Conservation (phyloP, 2,113 vertebrate species). For the Raja brachyura region DNA sequence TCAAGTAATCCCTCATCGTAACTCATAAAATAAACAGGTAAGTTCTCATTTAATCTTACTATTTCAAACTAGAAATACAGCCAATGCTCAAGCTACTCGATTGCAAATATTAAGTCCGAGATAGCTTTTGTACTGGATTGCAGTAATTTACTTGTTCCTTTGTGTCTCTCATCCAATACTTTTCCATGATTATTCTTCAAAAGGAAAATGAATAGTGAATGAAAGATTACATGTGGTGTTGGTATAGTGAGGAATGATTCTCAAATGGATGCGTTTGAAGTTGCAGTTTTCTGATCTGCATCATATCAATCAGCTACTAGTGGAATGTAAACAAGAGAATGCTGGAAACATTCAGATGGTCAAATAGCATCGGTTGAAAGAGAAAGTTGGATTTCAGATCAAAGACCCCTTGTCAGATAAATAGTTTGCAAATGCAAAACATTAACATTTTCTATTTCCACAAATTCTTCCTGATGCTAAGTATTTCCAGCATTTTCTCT, state of each 20-base stretch:
- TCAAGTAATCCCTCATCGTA: too few relatives aligned
- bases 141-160: constrained; percentile 55
- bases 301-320: constrained; percentile 56
- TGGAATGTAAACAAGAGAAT: too few relatives aligned
- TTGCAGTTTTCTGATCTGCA: constrained; percentile 56
- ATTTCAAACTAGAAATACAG: constrained; percentile 65
- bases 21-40: too few relatives aligned
- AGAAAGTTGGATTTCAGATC: too few relatives aligned
- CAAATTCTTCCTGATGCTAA: too few relatives aligned
- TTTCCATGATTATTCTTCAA: constrained; percentile 48
- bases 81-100: constrained; percentile 67
- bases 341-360: too few relatives aligned
- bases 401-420: too few relatives aligned
- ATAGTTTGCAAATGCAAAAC: too few relatives aligned
- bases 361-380: too few relatives aligned
- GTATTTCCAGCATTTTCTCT: too few relatives aligned
- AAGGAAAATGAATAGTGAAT: constrained; percentile 58
- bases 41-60: too few relatives aligned
- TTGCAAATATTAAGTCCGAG: constrained; percentile 68
- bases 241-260: not conserved
- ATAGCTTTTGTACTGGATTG: constrained; percentile 67
- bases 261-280: constrained; percentile 55
- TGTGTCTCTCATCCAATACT: constrained; percentile 39
- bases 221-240: constrained; percentile 62
- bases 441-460: too few relatives aligned